Evolutionary conservation across 2,797 vertebrate genomes (phyloP), one percentile per base, ranked within the genome.

Genomic region (Falco biarmicus): DNA sequence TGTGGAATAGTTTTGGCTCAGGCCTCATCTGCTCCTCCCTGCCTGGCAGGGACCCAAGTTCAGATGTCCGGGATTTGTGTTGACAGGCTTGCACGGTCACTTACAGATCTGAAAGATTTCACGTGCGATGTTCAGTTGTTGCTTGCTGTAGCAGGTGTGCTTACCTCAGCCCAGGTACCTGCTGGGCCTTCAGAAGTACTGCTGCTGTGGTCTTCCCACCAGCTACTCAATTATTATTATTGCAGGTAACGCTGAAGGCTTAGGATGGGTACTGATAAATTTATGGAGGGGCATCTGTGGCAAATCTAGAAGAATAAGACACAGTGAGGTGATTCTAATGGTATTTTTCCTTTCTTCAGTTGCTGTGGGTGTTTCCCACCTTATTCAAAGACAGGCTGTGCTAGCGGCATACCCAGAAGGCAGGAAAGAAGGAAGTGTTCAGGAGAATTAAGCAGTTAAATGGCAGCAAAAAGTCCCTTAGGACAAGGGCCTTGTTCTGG

Each of bases 21-120:
- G 91, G 41, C 17, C 19, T 65, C 5, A 45, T 45, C 20, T 47
- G 24, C 15, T 19, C 13, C 15, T 78, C 45, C 39, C 56, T 90
- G 39, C 19, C 21, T 21, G 31, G 14, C 12, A 6, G 11, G 29
- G 32, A 8, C 28, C 45, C 11, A 7, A 5, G 47, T 11, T 50
- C 29, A 24, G 17, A 1, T 3, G 39, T 7, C 39, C 7, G 0
- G 4, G 22, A 6, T 4, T 26, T 6, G 47, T 51, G 75, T 6
- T 34, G 63, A 3, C 28, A 10, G 60, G 39, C 54, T 57, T 65
- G 66, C 8, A 19, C 20, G 29, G 51, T 32, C 11, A 13, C 32
- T 24, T 64, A 3, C 3, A 34, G 32, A n/a, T 8, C 5, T 13
- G 31, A 26, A 56, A 22, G 15, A 18, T 37, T 32, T 51, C 1